A percentile compares a stretch with the other conserved stretches of the same genome.
Evolutionary conservation across 2,888 invertebrate genomes (phyloP).

Genomic region (Apodemia duryi): DNA sequence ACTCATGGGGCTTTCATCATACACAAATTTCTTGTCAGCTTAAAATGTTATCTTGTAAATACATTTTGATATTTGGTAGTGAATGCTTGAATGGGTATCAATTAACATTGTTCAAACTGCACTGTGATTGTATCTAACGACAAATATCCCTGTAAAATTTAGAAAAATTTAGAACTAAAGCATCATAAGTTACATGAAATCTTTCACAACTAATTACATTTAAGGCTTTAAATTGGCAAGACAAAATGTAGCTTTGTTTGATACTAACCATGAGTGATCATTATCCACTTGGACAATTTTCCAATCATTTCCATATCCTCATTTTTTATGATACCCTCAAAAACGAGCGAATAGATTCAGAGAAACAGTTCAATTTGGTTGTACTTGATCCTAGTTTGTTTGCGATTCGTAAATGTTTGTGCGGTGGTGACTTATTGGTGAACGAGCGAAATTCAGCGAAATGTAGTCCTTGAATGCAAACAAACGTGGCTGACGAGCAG

Average conservation of each 20-base stretch:
- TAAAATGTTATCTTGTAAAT: conserved; percentile 52
- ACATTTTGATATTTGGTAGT: conserved; percentile 31
- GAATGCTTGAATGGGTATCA: conserved; percentile 27
- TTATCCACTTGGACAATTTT: conserved; percentile 10
- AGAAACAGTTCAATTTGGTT: conserved; percentile 61
- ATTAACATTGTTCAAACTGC: conserved; percentile 4
- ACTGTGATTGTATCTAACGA: neutral
- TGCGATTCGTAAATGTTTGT: conserved; percentile 57
- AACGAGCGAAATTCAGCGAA: conserved; percentile 76
- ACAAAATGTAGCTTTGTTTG: neutral
- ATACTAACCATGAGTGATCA: conserved; percentile 9
- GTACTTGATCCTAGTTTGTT: conserved; percentile 62
- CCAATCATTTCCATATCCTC: neutral
- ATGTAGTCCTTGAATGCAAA: conserved; percentile 41
- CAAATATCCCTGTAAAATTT: neutral
- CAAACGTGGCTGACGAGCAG: conserved; percentile 43
- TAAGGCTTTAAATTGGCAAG: conserved; percentile 1
- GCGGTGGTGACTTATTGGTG: conserved; percentile 47
- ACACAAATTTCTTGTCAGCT: conserved; percentile 39
- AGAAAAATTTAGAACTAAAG: neutral
- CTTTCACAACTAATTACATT: neutral
- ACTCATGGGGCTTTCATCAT: conserved; percentile 61
- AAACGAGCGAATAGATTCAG: conserved; percentile 28
- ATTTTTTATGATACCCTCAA: conserved; percentile 25
- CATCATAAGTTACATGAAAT: neutral